phyloP scores from a whole-genome alignment of 2,888 invertebrate species.

The Drosophila subquinaria region DNA sequence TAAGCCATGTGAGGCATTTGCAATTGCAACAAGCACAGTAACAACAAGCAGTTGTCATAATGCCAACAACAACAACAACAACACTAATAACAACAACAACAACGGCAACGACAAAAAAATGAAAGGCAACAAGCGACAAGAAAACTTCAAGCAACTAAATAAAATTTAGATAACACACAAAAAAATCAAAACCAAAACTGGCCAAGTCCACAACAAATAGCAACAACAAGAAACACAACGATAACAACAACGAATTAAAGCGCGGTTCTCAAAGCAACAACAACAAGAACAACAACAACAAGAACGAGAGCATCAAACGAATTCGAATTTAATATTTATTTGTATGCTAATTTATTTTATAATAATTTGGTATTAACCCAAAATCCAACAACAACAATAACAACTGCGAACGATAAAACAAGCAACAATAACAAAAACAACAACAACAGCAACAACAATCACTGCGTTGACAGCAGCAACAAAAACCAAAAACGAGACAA shows the following conservation, averaged over 20 bases:
- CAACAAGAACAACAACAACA: constrained; percentile 22
- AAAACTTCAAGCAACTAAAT: constrained; percentile 68
- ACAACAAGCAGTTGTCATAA: constrained; percentile 55
- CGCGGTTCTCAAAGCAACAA: constrained; percentile 41
- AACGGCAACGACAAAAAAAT: constrained; percentile 55
- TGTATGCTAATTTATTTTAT: constrained; percentile 77
- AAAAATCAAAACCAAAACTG: constrained; percentile 40
- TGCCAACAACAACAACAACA: constrained; percentile 46
- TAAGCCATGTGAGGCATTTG: constrained; percentile 56
- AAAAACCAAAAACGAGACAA: constrained; percentile 8
- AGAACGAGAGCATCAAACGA: constrained; percentile 35
- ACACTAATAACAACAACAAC: constrained; percentile 36
- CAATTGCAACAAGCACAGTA: constrained; percentile 40
- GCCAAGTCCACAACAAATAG: constrained; percentile 18
- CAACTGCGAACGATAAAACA: constrained; percentile 43
- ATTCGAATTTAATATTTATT: constrained; percentile 70
- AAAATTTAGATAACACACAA: constrained; percentile 67
- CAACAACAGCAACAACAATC: constrained; percentile 22
- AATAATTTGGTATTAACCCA: constrained; percentile 74
- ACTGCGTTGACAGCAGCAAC: constrained; percentile 23
- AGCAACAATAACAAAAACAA: constrained; percentile 10
- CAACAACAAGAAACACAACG: constrained; percentile 19
- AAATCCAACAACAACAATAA: constrained; percentile 58
- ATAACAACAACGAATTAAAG: constrained; percentile 36
- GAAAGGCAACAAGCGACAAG: constrained; percentile 63